A percentile compares a stretch with the other conserved stretches of the same genome.
phyloP scores from a whole-genome alignment of 2,797 vertebrate species.

The Esox masquinongy region DNA sequence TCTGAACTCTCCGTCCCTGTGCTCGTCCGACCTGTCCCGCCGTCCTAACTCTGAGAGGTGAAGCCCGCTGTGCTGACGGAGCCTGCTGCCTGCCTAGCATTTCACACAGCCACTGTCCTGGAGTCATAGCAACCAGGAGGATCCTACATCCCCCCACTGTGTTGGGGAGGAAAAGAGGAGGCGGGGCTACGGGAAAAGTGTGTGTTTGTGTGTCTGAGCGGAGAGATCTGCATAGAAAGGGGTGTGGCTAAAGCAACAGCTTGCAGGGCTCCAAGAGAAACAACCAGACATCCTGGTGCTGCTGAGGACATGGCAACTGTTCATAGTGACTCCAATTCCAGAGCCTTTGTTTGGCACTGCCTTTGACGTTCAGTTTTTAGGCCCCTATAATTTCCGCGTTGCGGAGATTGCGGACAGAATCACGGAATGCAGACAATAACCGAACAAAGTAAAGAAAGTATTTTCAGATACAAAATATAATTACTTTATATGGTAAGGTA shows the following conservation, averaged over 20 bases:
- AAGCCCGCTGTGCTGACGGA: constrained; percentile 35
- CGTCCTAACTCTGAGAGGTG: constrained; percentile 44
- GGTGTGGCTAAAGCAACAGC: constrained; percentile 57
- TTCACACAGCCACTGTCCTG: constrained; percentile 62
- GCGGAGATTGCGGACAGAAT: too few species aligned
- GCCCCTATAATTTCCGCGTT: too few species aligned
- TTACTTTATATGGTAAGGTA: too few species aligned
- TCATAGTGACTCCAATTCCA: constrained; percentile 10
- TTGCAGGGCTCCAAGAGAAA: constrained; percentile 43
- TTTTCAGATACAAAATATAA: too few species aligned
- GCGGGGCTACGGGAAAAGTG: constrained; percentile 27
- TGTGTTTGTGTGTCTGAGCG: neutral
- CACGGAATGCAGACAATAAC: too few species aligned
- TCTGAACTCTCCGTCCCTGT: constrained; percentile 38
- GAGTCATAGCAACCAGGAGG: constrained; percentile 78
- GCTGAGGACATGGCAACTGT: constrained; percentile 34
- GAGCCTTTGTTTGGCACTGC: constrained; percentile 19
- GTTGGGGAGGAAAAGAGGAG: constrained; percentile 65
- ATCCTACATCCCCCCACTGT: constrained; percentile 69
- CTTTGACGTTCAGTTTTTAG: neutral
- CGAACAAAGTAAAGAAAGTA: too few species aligned
- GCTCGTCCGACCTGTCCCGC: constrained; percentile 25
- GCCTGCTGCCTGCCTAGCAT: constrained; percentile 58
- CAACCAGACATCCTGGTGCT: constrained; percentile 49
- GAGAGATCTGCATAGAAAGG: constrained; percentile 57